phyloP scores from a whole-genome alignment of 2,888 invertebrate genomes.

The Lasioglossum villosulum region DNA sequence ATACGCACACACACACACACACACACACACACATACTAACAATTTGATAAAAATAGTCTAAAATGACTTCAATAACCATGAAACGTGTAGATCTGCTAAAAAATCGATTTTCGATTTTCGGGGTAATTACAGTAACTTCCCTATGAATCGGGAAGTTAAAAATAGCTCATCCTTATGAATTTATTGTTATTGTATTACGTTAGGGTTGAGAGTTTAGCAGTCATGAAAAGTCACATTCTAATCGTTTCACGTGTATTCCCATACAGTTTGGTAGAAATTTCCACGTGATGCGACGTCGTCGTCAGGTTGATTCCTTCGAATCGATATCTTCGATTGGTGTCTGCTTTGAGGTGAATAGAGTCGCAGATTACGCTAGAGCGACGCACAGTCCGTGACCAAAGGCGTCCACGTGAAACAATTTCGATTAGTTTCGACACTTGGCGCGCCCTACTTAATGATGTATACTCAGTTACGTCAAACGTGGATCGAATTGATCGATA shows the following conservation, averaged over 20 bases:
- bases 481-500: background rate
- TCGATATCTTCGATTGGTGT: constrained; percentile 33
- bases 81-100: too few relatives aligned
- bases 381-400: constrained; percentile 32
- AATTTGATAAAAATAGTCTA: too few relatives aligned
- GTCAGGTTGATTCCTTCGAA: constrained; percentile 29
- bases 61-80: too few relatives aligned
- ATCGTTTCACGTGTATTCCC: background rate
- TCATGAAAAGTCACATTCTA: background rate
- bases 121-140: too few relatives aligned
- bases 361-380: constrained; percentile 20
- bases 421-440: constrained; percentile 47
- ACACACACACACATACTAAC: too few relatives aligned
- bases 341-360: constrained; percentile 38
- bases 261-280: background rate
- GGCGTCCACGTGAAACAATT: constrained; percentile 41
- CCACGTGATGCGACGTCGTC: background rate
- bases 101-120: too few relatives aligned
- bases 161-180: too few relatives aligned
- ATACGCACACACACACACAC: too few relatives aligned
- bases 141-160: too few relatives aligned
- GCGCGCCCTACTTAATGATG: background rate
- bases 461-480: background rate
- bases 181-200: too few relatives aligned
- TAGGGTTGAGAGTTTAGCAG: too few relatives aligned